Conservation (phyloP, 2,797 vertebrate species). For the Rousettus madagascariensis region DNA sequence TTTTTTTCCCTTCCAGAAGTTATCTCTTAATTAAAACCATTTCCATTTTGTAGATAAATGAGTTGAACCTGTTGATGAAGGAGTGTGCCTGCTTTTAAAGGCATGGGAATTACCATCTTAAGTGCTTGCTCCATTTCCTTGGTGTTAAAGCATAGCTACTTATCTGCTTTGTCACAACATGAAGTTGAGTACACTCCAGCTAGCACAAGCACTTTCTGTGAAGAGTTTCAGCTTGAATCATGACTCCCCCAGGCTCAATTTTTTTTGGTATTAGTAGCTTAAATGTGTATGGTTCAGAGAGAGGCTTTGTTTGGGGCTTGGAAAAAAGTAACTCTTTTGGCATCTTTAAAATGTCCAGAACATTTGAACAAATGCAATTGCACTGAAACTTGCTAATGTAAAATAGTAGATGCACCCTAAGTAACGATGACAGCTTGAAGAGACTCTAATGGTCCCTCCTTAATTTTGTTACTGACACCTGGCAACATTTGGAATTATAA, state of each 20-base stretch:
- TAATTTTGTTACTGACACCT: constrained; percentile 69
- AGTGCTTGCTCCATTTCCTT: neutral
- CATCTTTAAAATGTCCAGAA: constrained; percentile 44
- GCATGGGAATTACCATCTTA: neutral
- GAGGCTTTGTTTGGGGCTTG: constrained; percentile 39
- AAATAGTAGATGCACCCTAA: constrained; percentile 53
- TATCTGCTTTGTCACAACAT: neutral
- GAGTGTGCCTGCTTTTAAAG: neutral
- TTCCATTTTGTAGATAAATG: constrained; percentile 50
- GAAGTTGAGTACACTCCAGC: neutral
- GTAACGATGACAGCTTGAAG: constrained; percentile 57
- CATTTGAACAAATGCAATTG: constrained; percentile 25
- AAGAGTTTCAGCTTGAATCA: constrained; percentile 28
- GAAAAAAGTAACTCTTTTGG: constrained; percentile 17
- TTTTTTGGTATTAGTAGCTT: constrained; percentile 40
- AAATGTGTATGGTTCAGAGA: neutral
- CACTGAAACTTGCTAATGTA: constrained; percentile 25
- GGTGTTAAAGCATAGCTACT: neutral
- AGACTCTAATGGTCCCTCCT: constrained; percentile 56
- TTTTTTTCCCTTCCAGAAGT: neutral
- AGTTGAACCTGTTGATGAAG: neutral
- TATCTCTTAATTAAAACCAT: constrained; percentile 34
- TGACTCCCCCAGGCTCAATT: neutral
- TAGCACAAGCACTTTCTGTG: neutral
- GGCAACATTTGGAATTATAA: constrained; percentile 66